phyloP scores from a whole-genome alignment of 2,113 vertebrate genomes.

The Macrotis lagotis region DNA sequence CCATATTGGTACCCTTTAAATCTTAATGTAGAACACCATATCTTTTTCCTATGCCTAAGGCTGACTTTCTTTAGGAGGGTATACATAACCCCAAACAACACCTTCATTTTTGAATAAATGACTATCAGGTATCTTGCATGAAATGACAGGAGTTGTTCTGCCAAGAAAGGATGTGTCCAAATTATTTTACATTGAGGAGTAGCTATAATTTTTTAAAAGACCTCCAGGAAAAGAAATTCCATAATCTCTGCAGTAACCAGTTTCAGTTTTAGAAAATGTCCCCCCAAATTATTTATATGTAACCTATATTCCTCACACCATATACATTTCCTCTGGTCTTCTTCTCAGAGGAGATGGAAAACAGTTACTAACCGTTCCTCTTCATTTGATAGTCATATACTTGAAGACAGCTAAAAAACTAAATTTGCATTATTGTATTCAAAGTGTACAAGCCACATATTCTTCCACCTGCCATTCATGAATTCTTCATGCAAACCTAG shows the following conservation, averaged over 20 bases:
- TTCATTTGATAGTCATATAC: background rate
- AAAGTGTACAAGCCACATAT: background rate
- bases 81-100: background rate
- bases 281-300: background rate
- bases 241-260: background rate
- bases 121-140: background rate
- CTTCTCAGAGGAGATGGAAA: background rate
- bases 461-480: background rate
- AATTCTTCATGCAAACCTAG: background rate
- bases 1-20: background rate
- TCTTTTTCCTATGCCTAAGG: background rate
- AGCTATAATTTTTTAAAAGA: background rate
- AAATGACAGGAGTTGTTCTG: background rate
- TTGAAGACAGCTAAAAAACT: background rate
- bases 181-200: background rate
- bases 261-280: background rate
- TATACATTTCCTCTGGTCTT: background rate
- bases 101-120: background rate
- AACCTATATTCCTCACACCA: background rate
- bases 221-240: background rate
- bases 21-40: background rate
- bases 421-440: background rate
- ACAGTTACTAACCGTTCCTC: background rate
- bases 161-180: background rate
- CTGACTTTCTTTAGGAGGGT: background rate